Conservation (phyloP, 2,797 vertebrate genomes). For the Mastacembelus armatus region DNA sequence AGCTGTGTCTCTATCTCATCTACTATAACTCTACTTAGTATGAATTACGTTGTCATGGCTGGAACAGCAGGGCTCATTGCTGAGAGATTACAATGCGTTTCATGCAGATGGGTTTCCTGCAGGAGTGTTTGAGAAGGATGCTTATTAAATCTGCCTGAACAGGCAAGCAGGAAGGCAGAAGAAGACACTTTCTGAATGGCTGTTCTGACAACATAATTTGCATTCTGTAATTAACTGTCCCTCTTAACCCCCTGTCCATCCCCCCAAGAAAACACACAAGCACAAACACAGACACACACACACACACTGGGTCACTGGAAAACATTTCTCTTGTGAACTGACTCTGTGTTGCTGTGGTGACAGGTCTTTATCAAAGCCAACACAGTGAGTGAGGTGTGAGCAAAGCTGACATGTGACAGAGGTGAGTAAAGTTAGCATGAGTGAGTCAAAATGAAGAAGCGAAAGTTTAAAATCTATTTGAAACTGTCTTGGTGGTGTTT, state of each 20-base stretch:
- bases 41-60: conserved; percentile 72
- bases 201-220: conserved; percentile 83
- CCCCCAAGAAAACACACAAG: not conserved
- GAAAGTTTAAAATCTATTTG: conserved; percentile 6
- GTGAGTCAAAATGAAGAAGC: conserved; percentile 2
- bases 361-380: conserved; percentile 75
- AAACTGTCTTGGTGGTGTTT: not conserved
- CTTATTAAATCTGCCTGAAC: conserved; percentile 73
- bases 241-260: conserved; percentile 31
- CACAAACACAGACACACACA: not conserved
- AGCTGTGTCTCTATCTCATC: conserved; percentile 29
- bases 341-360: conserved; percentile 76
- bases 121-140: conserved; percentile 43
- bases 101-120: conserved; percentile 59
- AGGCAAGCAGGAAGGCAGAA: conserved; percentile 64
- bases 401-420: conserved; percentile 44
- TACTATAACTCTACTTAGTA: conserved; percentile 62
- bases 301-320: conserved; percentile 60
- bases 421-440: conserved; percentile 7
- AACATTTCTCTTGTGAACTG: conserved; percentile 73
- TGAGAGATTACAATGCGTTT: conserved; percentile 69
- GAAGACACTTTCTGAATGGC: conserved; percentile 71
- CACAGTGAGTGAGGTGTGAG: conserved; percentile 60
- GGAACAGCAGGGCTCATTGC: conserved; percentile 58
- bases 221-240: conserved; percentile 85